Evolutionary conservation across 2,888 invertebrate species (phyloP).

Genomic region (Merodon equestris): DNA sequence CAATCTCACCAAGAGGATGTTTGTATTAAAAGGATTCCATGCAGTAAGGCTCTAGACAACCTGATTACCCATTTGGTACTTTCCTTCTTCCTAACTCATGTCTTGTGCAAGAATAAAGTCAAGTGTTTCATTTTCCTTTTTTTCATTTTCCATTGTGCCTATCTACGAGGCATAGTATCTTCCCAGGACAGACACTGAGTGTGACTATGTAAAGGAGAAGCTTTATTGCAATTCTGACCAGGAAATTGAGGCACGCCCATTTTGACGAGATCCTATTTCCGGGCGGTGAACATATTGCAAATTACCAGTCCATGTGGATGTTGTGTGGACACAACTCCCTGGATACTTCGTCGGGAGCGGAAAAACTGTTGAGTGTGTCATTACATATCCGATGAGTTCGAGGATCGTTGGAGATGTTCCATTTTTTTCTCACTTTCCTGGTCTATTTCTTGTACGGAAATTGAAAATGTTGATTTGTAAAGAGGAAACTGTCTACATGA

Average conservation of each 20-base stretch:
- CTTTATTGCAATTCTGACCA: slow-evolving; percentile 66
- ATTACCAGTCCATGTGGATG: slow-evolving; percentile 33
- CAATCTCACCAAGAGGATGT: slow-evolving; percentile 1
- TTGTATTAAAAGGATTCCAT: slow-evolving; percentile 25
- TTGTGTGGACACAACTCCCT: slow-evolving; percentile 28
- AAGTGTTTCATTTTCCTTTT: slow-evolving; percentile 20
- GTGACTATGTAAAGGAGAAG: slow-evolving; percentile 20
- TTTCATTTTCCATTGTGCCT: slow-evolving; percentile 1
- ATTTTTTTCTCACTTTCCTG: background rate
- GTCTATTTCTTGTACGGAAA: slow-evolving; percentile 22
- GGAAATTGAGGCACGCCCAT: slow-evolving; percentile 69
- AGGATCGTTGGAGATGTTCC: slow-evolving; percentile 11
- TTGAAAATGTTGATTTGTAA: slow-evolving; percentile 37
- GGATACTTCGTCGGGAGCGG: slow-evolving; percentile 4
- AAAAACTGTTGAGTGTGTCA: slow-evolving; percentile 48
- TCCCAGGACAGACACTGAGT: slow-evolving; percentile 43
- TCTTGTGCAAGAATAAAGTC: slow-evolving; percentile 27
- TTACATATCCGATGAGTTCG: slow-evolving; percentile 42
- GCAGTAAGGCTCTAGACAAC: slow-evolving; percentile 45
- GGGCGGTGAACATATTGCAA: slow-evolving; percentile 65
- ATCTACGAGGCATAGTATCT: slow-evolving; percentile 22
- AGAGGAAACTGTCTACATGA: no score
- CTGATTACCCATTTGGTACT: slow-evolving; percentile 61
- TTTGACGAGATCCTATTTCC: slow-evolving; percentile 69
- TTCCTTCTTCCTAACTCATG: slow-evolving; percentile 49